These are phyloP conservation scores for Quadroppia sp. DNA, from an alignment of 2,888 invertebrate species.

Conservation along the genomic window DNA sequence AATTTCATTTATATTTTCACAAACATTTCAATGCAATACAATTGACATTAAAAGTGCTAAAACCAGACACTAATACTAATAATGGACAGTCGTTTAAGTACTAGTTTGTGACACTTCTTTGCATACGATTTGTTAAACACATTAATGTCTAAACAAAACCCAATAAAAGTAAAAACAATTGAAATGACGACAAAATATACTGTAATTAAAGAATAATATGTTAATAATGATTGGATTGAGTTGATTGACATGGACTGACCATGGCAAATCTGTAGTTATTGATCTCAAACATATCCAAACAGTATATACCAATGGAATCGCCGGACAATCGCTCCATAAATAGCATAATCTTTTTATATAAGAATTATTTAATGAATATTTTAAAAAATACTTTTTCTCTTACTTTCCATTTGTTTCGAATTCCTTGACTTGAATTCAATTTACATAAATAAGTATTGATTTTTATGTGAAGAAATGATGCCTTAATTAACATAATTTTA, in stretches of 20 bases:
- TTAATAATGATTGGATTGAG: no score
- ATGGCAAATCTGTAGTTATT: not conserved
- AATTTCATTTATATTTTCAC: no score
- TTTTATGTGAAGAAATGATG: not conserved
- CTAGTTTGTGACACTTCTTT: no score
- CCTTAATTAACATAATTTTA: no score
- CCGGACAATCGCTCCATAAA: not conserved
- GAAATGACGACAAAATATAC: slow-evolving; percentile 5
- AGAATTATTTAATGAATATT: no score
- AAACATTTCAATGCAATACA: no score
- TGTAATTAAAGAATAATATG: not conserved
- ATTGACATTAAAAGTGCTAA: no score
- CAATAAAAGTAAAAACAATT: not conserved
- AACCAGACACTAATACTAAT: no score
- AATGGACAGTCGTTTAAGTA: no score
- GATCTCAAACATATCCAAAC: not conserved
- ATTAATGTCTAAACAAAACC: not conserved
- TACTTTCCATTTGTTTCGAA: not conserved
- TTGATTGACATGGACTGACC: no score
- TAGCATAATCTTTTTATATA: not conserved
- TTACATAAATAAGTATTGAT: not conserved
- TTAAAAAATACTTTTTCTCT: not conserved
- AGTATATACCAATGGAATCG: not conserved
- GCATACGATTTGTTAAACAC: no score
- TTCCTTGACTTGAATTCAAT: not conserved